Evolutionary conservation across 2,113 vertebrate species (phyloP), one percentile per base, ranked within the genome.

Genomic region (Pteropus alecto): DNA sequence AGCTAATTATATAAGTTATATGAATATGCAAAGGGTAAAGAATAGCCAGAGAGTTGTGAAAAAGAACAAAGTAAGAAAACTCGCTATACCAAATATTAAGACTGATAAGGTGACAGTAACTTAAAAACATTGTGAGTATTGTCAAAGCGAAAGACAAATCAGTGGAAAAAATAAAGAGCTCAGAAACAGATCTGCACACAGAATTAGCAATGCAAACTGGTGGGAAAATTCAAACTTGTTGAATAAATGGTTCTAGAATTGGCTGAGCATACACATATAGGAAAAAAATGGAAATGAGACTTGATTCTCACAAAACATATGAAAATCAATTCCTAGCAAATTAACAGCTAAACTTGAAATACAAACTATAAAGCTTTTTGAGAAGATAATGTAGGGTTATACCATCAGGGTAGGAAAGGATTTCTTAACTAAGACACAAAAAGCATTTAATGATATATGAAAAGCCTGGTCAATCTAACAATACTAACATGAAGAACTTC

Each of bases 131-230:
- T 38, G 2, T 92, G 58, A 95, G 5, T 74, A 76, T 73, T 85
- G 48, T 56, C 87, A 93, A 97, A 82, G 67, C 51, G 87, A 81
- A 6, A 93, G 35, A 94, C 61, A 94, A 76, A 82, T 76, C 61
- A 63, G 30, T 56, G 51, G 35, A 51, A 82, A 51, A 93, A 85
- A 79, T 65, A 83, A 83, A 86, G 41, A 76, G 18, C 65, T 63
- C 84, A 81, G 58, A 76, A 94, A 87, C 41, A 93, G 61, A 85
- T 28, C 18, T 48, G 81, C 26, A 77, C 48, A 87, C 7, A 90
- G 15, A 95, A 90, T 38, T 58, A 70, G 24, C 35, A 61, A 48
- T 74, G 60, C 48, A 93, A 71, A 81, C 10, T 33, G 13, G 24
- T 89, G 18, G 26, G 13, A 60, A 93, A 93, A 77, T 12, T 51